phyloP scores from a whole-genome alignment of 2,113 vertebrate genomes.

The Hippocampus comes region DNA sequence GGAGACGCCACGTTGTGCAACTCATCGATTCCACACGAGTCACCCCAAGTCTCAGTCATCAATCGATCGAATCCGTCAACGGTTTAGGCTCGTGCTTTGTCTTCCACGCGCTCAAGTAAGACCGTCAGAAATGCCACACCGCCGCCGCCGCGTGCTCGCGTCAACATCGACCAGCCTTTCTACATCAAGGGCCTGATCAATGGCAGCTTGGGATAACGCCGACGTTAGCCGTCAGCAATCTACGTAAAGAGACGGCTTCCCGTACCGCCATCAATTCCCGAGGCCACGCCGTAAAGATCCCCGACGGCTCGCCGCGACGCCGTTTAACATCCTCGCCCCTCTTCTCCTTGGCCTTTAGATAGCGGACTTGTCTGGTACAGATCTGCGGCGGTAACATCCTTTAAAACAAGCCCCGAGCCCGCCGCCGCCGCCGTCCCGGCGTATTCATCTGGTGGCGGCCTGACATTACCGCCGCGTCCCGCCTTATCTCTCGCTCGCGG shows the following conservation, averaged over 20 bases:
- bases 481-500: constrained; percentile 45
- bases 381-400: constrained; percentile 55
- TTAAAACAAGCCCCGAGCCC: constrained; percentile 50
- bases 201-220: constrained; percentile 11
- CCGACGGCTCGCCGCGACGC: constrained; percentile 4
- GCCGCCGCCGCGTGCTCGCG: constrained; percentile 3
- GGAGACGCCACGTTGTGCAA: not conserved
- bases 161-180: constrained; percentile 20
- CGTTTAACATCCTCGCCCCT: constrained; percentile 12
- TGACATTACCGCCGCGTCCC: constrained; percentile 49
- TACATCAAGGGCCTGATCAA: constrained; percentile 38
- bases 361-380: constrained; percentile 52
- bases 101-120: not conserved
- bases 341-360: constrained; percentile 51
- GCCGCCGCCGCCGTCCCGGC: constrained; percentile 41
- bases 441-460: constrained; percentile 63
- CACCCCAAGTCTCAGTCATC: not conserved
- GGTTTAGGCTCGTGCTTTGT: not conserved
- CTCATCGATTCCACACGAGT: not conserved
- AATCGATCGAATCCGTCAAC: not conserved
- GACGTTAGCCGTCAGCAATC: constrained; percentile 27
- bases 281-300: constrained; percentile 21
- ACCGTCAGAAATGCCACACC: constrained; percentile 35
- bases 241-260: constrained; percentile 19
- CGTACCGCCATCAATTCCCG: constrained; percentile 20